Conservation (phyloP, 2,888 invertebrate species). For the Chaetoderma sp. region DNA sequence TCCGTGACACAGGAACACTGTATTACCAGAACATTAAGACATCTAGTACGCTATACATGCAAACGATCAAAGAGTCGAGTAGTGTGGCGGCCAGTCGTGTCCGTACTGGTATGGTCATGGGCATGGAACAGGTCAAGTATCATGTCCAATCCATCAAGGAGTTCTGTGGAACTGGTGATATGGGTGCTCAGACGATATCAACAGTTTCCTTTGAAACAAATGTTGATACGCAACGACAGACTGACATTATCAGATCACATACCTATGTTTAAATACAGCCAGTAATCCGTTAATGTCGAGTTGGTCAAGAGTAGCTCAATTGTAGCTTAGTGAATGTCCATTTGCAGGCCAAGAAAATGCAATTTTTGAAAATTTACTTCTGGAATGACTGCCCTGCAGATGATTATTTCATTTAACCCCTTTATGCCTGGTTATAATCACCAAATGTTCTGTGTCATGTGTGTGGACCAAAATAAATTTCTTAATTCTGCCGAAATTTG, state of each 20-base stretch:
- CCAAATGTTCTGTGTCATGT: no score
- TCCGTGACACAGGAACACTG: conserved; percentile 45
- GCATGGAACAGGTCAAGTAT: conserved; percentile 62
- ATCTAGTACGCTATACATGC: conserved; percentile 54
- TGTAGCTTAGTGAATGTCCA: no score
- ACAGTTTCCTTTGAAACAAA: conserved; percentile 61
- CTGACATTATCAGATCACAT: conserved; percentile 1
- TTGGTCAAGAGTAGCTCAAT: no score
- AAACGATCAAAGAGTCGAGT: conserved; percentile 54
- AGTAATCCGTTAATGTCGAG: no score
- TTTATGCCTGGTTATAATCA: no score
- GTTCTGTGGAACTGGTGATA: conserved; percentile 64
- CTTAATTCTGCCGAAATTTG: no score
- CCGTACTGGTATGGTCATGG: conserved; percentile 56
- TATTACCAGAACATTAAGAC: conserved; percentile 58
- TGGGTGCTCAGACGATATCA: conserved; percentile 63
- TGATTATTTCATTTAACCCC: no score
- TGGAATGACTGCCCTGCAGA: no score
- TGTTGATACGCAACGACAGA: conserved; percentile 50
- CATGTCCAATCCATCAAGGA: conserved; percentile 64
- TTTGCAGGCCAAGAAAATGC: no score
- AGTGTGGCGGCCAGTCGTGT: conserved; percentile 55
- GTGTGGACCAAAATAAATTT: no score
- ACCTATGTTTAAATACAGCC: no score
- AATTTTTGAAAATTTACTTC: no score